These are phyloP conservation scores for Gymnosoma rotundatum DNA, from an alignment of 2,888 invertebrate species.

Conservation along the genomic window DNA sequence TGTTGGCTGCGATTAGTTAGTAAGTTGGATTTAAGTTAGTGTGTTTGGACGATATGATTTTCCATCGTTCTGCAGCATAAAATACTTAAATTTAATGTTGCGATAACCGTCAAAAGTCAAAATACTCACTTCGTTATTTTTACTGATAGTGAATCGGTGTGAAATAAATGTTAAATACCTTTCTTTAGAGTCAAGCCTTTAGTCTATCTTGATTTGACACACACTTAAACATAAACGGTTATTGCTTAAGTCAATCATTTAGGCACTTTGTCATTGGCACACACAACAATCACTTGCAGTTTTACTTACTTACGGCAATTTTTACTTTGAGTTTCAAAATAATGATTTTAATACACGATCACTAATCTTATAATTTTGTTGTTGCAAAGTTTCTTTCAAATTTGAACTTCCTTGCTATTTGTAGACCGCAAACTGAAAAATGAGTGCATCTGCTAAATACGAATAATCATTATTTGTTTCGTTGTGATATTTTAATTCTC, in stretches of 20 bases:
- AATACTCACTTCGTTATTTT: conserved; percentile 50
- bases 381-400: too few relatives aligned
- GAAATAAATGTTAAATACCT: conserved; percentile 31
- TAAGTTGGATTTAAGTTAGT: conserved; percentile 36
- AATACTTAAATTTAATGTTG: conserved; percentile 47
- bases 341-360: too few relatives aligned
- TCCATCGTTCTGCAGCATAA: conserved; percentile 36
- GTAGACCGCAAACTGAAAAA: too few relatives aligned
- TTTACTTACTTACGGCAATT: background rate
- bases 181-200: conserved; percentile 39
- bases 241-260: conserved; percentile 22
- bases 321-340: background rate
- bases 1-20: conserved; percentile 32
- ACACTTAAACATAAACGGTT: background rate
- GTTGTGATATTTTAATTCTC: too few relatives aligned
- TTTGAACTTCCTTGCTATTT: too few relatives aligned
- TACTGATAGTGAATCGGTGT: conserved; percentile 38
- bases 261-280: conserved; percentile 40
- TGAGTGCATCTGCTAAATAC: too few relatives aligned
- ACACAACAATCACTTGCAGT: background rate
- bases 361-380: too few relatives aligned
- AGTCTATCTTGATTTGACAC: conserved; percentile 11
- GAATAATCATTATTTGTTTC: too few relatives aligned
- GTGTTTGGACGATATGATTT: conserved; percentile 24
- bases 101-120: conserved; percentile 56